phyloP scores from a whole-genome alignment of 2,888 invertebrate species.

The Parelbella ahira region DNA sequence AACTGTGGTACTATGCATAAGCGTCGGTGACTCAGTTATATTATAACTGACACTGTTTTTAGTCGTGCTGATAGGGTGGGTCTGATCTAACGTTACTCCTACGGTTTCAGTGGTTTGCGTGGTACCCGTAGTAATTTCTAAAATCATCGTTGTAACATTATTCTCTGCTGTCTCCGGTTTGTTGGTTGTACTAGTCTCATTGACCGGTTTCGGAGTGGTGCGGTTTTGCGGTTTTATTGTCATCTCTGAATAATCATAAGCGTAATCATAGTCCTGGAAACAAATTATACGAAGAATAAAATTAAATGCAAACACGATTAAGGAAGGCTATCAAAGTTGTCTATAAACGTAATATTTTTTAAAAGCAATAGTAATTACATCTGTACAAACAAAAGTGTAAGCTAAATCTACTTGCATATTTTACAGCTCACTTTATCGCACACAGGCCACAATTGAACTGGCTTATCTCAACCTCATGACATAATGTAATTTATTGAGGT shows the following conservation, averaged over 20 bases:
- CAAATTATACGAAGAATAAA: background rate
- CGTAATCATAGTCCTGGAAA: conserved; percentile 86
- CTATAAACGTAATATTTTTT: too few relatives aligned
- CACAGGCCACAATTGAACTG: too few relatives aligned
- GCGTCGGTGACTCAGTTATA: conserved; percentile 28
- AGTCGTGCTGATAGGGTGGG: conserved; percentile 31
- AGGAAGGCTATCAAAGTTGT: too few relatives aligned
- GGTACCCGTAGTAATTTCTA: conserved; percentile 33
- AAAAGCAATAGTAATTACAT: too few relatives aligned
- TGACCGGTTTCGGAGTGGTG: conserved; percentile 64
- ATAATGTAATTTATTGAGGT: too few relatives aligned
- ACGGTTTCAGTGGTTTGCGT: conserved; percentile 16
- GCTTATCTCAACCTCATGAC: too few relatives aligned
- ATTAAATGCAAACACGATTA: background rate
- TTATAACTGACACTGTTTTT: conserved; percentile 31
- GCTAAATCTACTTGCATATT: too few relatives aligned
- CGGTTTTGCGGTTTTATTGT: conserved; percentile 83
- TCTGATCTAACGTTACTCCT: conserved; percentile 23
- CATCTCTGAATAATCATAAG: conserved; percentile 86
- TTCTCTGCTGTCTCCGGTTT: conserved; percentile 35
- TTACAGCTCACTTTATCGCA: too few relatives aligned
- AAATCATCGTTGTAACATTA: conserved; percentile 35
- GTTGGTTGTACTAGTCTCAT: conserved; percentile 40
- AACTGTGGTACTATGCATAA: conserved; percentile 29
- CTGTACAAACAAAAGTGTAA: too few relatives aligned